phyloP scores from a whole-genome alignment of 1,140 invertebrate genomes.

The Rhagoletis zephyria region DNA sequence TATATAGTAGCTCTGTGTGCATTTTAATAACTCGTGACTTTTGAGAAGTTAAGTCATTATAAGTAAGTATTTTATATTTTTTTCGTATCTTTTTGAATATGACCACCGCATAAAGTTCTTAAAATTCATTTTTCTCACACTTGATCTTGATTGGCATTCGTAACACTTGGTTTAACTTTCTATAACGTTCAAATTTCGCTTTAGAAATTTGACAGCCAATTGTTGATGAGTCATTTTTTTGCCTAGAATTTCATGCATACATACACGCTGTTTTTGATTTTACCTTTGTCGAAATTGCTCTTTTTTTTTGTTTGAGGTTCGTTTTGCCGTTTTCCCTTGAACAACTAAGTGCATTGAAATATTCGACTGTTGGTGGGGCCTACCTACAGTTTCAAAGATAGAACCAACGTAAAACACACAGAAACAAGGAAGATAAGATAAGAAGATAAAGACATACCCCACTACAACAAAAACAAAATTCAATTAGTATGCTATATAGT shows the following conservation, averaged over 20 bases:
- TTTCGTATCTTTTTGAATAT: no score
- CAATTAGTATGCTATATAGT: neutral
- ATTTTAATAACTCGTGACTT: neutral
- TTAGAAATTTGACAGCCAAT: neutral
- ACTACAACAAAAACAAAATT: neutral
- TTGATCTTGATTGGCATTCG: constrained; percentile 31
- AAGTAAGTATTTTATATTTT: no score
- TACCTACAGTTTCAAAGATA: no score
- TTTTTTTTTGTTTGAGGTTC: neutral
- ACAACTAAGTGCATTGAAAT: no score
- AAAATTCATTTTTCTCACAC: neutral
- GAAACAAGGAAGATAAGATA: neutral
- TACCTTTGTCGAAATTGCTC: neutral
- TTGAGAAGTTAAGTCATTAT: no score
- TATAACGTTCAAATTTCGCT: neutral
- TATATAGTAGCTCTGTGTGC: no score
- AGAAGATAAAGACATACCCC: neutral
- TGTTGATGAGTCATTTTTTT: neutral
- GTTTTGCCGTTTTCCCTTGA: neutral
- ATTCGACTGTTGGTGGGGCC: no score
- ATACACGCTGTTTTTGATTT: neutral
- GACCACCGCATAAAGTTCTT: neutral
- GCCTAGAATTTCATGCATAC: neutral
- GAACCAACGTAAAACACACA: no score
- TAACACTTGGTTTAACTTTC: neutral